phyloP scores from a whole-genome alignment of 2,113 vertebrate species.

The Paratilapia polleni region DNA sequence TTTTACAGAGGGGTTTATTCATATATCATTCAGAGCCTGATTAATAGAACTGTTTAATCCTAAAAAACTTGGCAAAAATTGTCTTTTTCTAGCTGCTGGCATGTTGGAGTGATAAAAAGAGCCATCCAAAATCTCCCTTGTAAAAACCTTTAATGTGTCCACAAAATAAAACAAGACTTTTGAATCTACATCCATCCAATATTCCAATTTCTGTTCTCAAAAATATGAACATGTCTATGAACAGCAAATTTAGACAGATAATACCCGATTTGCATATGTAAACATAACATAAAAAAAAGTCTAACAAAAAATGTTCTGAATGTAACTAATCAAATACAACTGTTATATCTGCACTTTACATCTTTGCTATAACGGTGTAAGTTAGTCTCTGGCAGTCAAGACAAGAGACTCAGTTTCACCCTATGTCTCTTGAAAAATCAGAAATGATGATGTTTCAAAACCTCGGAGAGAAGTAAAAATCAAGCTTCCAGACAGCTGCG shows the following conservation, averaged over 20 bases:
- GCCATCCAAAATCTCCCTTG: neutral
- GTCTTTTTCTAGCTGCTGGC: neutral
- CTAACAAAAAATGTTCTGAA: neutral
- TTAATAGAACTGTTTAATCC: neutral
- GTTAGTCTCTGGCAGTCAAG: neutral
- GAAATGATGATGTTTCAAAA: slow-evolving; percentile 7
- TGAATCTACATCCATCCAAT: neutral
- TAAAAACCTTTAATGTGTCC: neutral
- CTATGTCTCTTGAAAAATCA: neutral
- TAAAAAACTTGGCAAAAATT: neutral
- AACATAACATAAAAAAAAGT: neutral
- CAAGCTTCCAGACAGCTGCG: neutral
- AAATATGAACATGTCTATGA: neutral
- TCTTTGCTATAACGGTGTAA: slow-evolving; percentile 10
- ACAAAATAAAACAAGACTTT: neutral
- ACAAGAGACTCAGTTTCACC: slow-evolving; percentile 7
- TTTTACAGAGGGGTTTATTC: neutral
- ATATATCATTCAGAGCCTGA: neutral
- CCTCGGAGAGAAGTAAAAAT: neutral
- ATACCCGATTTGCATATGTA: neutral
- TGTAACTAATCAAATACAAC: too few species aligned
- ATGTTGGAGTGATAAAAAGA: neutral
- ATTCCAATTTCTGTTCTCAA: neutral
- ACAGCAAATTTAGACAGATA: neutral
- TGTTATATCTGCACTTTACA: slow-evolving; percentile 3